phyloP scores from a whole-genome alignment of 2,797 vertebrate genomes.

The Spinus pinus region DNA sequence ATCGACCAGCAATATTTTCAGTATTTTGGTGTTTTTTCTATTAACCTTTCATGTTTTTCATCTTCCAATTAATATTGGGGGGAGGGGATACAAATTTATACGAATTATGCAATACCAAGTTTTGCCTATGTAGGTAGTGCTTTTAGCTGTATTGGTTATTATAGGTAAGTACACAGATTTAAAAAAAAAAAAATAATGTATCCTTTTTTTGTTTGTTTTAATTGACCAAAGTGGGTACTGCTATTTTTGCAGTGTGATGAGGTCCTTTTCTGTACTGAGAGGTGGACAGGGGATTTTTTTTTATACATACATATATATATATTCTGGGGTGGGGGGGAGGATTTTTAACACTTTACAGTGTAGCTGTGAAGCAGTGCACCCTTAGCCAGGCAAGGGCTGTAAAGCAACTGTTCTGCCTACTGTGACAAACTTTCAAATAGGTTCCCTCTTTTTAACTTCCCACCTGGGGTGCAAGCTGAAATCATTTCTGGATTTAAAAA shows the following conservation, averaged over 20 bases:
- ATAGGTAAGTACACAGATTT: slow-evolving; percentile 97
- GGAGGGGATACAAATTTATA: slow-evolving; percentile 96
- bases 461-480: slow-evolving; percentile 89
- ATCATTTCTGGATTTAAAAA: slow-evolving; percentile 75
- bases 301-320: slow-evolving; percentile 77
- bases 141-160: slow-evolving; percentile 99
- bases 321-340: slow-evolving; percentile 81
- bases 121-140: slow-evolving; percentile 99
- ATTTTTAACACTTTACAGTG: slow-evolving; percentile 86
- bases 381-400: slow-evolving; percentile 88
- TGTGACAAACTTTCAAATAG: slow-evolving; percentile 83
- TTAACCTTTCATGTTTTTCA: slow-evolving; percentile 93
- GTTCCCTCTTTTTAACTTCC: slow-evolving; percentile 81
- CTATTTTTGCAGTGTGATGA: slow-evolving; percentile 98
- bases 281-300: slow-evolving; percentile 84
- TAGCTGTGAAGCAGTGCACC: slow-evolving; percentile 86
- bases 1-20: slow-evolving; percentile 97
- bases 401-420: slow-evolving; percentile 94
- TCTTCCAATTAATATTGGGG: slow-evolving; percentile 98
- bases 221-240: slow-evolving; percentile 99
- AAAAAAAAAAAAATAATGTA: slow-evolving; percentile 84
- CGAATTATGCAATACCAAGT: slow-evolving; percentile 99
- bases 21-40: slow-evolving; percentile 97
- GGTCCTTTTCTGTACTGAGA: slow-evolving; percentile 92
- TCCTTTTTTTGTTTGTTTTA: slow-evolving; percentile 85